Evolutionary conservation across 2,797 vertebrate species (phyloP).

Genomic region (Lophius americanus): DNA sequence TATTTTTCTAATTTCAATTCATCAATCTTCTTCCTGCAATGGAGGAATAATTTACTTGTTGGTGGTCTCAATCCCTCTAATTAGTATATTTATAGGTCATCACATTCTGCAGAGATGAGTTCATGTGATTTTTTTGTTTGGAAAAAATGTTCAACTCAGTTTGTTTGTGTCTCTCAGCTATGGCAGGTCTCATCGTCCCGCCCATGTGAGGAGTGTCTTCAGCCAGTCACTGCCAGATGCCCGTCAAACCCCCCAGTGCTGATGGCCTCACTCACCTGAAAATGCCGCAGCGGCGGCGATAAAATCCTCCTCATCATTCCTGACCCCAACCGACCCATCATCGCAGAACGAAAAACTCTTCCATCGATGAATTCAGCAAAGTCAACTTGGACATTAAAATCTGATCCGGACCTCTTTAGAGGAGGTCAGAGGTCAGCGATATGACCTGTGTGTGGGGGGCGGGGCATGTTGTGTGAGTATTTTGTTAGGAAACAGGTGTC

Average conservation of each 20-base stretch:
- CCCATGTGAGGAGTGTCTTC: slow-evolving; percentile 80
- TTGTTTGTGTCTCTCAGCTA: slow-evolving; percentile 72
- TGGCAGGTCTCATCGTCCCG: slow-evolving; percentile 86
- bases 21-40: no score
- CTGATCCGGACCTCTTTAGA: background rate
- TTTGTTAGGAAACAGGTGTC: slow-evolving; percentile 32
- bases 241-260: background rate
- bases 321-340: slow-evolving; percentile 29
- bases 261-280: slow-evolving; percentile 25
- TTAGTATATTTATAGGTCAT: background rate
- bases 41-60: background rate
- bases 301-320: slow-evolving; percentile 46
- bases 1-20: no score
- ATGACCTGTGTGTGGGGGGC: slow-evolving; percentile 9
- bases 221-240: slow-evolving; percentile 25
- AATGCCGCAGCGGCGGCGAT: slow-evolving; percentile 3
- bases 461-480: slow-evolving; percentile 32
- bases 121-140: no score
- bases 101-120: background rate
- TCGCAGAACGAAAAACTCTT: slow-evolving; percentile 14
- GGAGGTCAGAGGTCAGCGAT: slow-evolving; percentile 22
- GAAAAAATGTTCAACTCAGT: no score
- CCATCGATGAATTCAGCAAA: background rate
- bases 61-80: background rate
- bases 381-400: no score